These are phyloP conservation scores for Lasioglossum lativentre DNA, from an alignment of 2,888 invertebrate genomes.

Conservation along the genomic window DNA sequence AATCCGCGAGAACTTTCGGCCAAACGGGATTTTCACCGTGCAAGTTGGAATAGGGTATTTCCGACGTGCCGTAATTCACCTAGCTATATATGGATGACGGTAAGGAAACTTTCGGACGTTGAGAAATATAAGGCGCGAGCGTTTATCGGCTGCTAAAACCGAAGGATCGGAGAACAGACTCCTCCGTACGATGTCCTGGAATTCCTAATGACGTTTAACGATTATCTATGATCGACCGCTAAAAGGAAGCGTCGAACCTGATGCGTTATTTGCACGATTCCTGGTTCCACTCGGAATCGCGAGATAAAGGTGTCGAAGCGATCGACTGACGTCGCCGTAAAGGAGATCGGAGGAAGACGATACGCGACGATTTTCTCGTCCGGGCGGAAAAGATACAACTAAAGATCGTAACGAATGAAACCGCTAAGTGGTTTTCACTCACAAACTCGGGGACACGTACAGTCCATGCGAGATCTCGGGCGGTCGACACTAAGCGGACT, in stretches of 20 bases:
- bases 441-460: slow-evolving; percentile 33
- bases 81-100: slow-evolving; percentile 18
- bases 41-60: background rate
- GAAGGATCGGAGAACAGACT: background rate
- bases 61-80: background rate
- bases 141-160: background rate
- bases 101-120: background rate
- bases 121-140: background rate
- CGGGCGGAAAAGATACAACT: background rate
- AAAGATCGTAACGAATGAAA: background rate
- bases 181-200: background rate
- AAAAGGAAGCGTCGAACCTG: background rate
- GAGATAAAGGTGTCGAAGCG: background rate
- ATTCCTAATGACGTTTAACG: background rate
- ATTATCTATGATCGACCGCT: background rate
- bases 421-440: slow-evolving; percentile 43
- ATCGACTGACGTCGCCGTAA: background rate
- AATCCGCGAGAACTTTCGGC: background rate
- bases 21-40: background rate
- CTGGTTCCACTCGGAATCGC: background rate
- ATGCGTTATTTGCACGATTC: background rate
- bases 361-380: background rate
- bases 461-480: slow-evolving; percentile 32
- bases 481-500: background rate
- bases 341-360: background rate